Evolutionary conservation across 1,140 invertebrate species (phyloP).

Genomic region (Venustaconcha ellipsiformis): DNA sequence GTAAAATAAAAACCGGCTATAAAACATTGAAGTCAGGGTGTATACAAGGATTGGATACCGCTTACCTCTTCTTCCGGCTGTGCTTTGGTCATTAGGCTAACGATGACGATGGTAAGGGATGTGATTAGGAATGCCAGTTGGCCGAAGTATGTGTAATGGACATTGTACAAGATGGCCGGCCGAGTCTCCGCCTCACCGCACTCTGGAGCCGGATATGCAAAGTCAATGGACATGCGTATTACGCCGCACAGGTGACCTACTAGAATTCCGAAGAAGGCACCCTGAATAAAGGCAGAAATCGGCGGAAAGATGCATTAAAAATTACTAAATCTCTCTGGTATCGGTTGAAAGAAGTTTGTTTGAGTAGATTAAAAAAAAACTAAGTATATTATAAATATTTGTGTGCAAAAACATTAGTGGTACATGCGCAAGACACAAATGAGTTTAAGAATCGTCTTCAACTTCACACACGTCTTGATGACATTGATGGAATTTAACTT

Average conservation of each 20-base stretch:
- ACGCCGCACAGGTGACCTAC: conserved; percentile 70
- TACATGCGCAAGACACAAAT: background rate
- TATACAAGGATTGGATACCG: background rate
- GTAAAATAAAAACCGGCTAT: background rate
- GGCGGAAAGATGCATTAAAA: background rate
- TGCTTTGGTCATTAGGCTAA: conserved; percentile 55
- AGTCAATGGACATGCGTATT: conserved; percentile 66
- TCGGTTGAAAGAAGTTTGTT: no score
- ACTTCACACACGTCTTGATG: no score
- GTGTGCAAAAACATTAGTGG: background rate
- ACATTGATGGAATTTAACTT: no score
- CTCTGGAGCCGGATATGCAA: conserved; percentile 62
- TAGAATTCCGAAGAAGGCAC: conserved; percentile 74
- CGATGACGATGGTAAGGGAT: conserved; percentile 51
- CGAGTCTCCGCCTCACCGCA: conserved; percentile 60
- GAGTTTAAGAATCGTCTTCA: background rate
- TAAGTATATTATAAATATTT: background rate
- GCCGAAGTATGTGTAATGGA: conserved; percentile 68
- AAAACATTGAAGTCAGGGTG: background rate
- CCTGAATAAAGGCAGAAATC: conserved; percentile 60
- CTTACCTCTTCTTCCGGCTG: conserved; percentile 51
- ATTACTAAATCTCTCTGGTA: no score
- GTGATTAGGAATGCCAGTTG: conserved; percentile 59
- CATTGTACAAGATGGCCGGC: conserved; percentile 48
- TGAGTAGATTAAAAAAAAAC: background rate